A percentile compares a stretch with the other conserved stretches of the same genome.
Conservation (phyloP, 2,113 vertebrate genomes). For the Pachyramphus minor region DNA sequence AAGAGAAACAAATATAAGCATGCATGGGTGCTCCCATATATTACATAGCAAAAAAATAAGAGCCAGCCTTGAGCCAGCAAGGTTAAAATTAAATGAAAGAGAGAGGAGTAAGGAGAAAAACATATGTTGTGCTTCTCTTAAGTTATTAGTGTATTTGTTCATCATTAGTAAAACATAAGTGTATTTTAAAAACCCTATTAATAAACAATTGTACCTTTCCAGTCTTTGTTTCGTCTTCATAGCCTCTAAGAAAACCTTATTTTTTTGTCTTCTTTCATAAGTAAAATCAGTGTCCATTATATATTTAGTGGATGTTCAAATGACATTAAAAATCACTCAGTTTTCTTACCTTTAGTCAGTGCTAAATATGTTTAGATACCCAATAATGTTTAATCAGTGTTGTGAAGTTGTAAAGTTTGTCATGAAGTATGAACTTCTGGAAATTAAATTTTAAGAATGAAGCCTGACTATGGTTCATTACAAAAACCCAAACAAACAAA, state of each 20-base stretch:
- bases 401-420: background rate
- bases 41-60: background rate
- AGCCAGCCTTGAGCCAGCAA: background rate
- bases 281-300: background rate
- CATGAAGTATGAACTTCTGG: background rate
- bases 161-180: background rate
- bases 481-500: background rate
- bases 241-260: background rate
- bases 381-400: background rate
- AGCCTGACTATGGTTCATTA: background rate
- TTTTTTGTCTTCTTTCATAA: background rate
- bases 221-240: background rate
- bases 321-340: background rate
- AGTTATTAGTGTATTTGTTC: background rate
- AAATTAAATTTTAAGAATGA: background rate
- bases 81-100: background rate
- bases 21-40: background rate
- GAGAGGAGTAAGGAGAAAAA: background rate
- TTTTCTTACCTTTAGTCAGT: background rate
- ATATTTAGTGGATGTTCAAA: background rate
- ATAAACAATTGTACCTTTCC: background rate
- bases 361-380: background rate
- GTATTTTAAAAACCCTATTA: background rate
- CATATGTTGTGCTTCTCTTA: background rate
- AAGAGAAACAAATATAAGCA: background rate